Evolutionary conservation across 2,797 vertebrate genomes (phyloP).

Genomic region (Esox masquinongy): DNA sequence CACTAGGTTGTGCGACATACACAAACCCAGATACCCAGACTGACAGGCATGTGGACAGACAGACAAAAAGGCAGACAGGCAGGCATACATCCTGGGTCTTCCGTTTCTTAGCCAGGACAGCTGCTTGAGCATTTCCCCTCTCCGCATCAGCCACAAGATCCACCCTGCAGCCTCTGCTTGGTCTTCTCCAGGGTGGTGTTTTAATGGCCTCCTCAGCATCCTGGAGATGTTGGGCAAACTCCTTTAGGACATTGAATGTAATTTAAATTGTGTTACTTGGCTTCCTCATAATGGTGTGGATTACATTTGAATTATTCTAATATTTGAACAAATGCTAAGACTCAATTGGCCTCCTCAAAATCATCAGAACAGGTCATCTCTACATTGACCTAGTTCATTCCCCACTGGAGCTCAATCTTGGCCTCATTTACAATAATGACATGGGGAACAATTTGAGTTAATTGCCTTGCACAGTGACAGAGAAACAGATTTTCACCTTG

Average conservation of each 20-base stretch:
- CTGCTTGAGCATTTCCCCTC: conserved; percentile 72
- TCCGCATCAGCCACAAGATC: conserved; percentile 82
- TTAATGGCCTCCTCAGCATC: conserved; percentile 78
- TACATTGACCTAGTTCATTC: conserved; percentile 74
- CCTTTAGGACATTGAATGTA: conserved; percentile 44
- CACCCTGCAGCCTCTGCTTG: conserved; percentile 80
- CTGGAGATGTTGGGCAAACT: conserved; percentile 80
- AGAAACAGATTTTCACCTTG: no score
- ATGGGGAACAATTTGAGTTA: no score
- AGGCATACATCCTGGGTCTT: background rate
- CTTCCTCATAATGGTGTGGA: background rate
- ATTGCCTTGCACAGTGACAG: no score
- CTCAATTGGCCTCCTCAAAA: conserved; percentile 81
- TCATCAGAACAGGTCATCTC: conserved; percentile 77
- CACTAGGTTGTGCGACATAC: conserved; percentile 1
- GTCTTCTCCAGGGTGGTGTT: conserved; percentile 83
- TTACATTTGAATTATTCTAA: background rate
- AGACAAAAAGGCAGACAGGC: background rate
- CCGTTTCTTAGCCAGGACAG: conserved; percentile 79
- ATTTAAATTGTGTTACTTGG: background rate
- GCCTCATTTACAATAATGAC: conserved; percentile 17
- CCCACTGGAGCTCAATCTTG: conserved; percentile 69
- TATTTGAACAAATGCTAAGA: background rate
- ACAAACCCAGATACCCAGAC: background rate
- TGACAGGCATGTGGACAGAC: background rate